Percentiles rank a stretch among this genome's conserved stretches.
phyloP scores from a whole-genome alignment of 2,888 invertebrate species.

The Aspidapion aeneum region DNA sequence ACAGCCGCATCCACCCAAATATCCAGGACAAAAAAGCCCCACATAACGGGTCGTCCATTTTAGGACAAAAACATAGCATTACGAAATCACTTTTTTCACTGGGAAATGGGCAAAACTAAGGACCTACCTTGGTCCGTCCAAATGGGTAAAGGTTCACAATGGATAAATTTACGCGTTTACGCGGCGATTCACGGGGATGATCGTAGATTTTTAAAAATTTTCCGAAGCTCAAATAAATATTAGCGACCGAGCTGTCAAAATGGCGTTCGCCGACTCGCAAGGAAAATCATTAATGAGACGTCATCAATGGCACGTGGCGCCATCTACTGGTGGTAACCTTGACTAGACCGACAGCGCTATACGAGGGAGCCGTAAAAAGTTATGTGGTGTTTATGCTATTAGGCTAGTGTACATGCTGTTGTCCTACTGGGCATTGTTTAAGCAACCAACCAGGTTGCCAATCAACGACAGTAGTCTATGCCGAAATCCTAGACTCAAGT shows the following conservation, averaged over 20 bases:
- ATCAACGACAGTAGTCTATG: no score
- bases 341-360: neutral
- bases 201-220: constrained; percentile 46
- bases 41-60: constrained; percentile 35
- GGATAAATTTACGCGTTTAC: constrained; percentile 46
- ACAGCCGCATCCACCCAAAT: no score
- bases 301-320: neutral
- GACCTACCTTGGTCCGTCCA: constrained; percentile 77
- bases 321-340: neutral
- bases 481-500: no score
- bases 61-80: constrained; percentile 43
- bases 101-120: constrained; percentile 34
- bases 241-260: neutral
- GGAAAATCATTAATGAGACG: neutral
- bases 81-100: constrained; percentile 35
- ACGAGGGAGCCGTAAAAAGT: neutral
- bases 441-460: no score
- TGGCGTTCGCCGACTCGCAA: neutral
- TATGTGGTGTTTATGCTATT: no score
- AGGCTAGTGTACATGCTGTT: no score
- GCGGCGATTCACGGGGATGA: constrained; percentile 47
- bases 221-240: constrained; percentile 33
- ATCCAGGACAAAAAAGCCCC: constrained; percentile 18
- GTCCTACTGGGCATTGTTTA: no score
- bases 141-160: constrained; percentile 57